These are phyloP conservation scores for Opisthocomus hoazin DNA, from an alignment of 2,113 vertebrate species.

Conservation along the genomic window DNA sequence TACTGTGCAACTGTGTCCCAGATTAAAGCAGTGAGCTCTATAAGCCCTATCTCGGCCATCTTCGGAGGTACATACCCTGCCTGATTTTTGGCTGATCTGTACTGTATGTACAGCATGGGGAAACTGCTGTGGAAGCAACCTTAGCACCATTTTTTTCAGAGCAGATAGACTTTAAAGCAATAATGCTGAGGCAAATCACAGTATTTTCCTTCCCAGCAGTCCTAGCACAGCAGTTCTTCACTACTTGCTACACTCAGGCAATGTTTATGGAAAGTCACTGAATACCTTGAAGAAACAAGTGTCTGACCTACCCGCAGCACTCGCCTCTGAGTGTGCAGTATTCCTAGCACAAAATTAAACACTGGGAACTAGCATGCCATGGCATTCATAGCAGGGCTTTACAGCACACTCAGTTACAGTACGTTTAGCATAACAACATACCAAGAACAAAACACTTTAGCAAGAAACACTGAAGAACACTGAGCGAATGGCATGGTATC, in stretches of 20 bases:
- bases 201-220: not conserved
- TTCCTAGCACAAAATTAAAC: not conserved
- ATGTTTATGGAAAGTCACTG: not conserved
- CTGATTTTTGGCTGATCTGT: not conserved
- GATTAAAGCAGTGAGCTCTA: not conserved
- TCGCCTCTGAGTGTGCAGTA: accelerated
- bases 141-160: not conserved
- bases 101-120: not conserved
- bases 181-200: not conserved
- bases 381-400: not conserved
- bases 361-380: not conserved
- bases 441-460: not conserved
- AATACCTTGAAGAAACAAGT: not conserved
- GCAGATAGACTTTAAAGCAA: not conserved
- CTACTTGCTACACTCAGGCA: not conserved
- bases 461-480: not conserved
- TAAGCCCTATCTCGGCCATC: not conserved
- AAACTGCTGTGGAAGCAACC: not conserved
- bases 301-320: not conserved
- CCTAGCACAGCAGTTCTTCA: not conserved
- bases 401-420: not conserved
- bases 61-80: not conserved
- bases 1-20: not conserved
- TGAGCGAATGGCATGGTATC: not conserved
- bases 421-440: not conserved